Base-by-base conservation (phyloP, 2,888 invertebrate species). In the Leucozona laternaria region DNA sequence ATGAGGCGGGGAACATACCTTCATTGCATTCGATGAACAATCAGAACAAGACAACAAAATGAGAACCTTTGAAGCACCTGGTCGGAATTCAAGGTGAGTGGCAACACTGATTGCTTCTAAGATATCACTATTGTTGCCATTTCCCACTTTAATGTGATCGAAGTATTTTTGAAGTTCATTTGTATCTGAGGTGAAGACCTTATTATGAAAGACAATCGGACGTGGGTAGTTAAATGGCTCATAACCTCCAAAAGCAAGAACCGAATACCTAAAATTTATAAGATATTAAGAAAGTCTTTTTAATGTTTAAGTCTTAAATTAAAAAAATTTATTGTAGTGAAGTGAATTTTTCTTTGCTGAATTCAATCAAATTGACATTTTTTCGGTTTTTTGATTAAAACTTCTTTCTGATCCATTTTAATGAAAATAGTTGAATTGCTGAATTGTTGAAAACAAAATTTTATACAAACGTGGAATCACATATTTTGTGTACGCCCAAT, bases 11-110 rank as follows among this genome's bases (percentile, higher is more conserved):
- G 31, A 1, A 4, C 4, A 1, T 37, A 96, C 96, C 93, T 94
- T 94, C 95, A 96, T 96, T 88, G 94, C 93, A 50, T 93, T 92
- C 5, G 95, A 93, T 88, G 95, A 94, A 91, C 98, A 98, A 71
- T 94, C 94, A 13, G 96, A 95, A 92, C 98, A 98, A 0, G 97
- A 96, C 90, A 98, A 91, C 53, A 98, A 93, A 82, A 98, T 93
- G 88, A 98, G 95, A 4, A 96, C 96, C 91, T 97, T 96, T 0
- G 97, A 96, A 28, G 96, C 97, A 0, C 96, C 98, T 2, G 97
- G 95, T 40, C 98, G 94, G 94, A 96, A 97, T 79, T 96, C 95
- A 60, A 97, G 93, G 81, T 94, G 94, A 0, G 96, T 95, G 17
- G 97, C 96, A 90, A 94, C 95, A 62, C 95, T 95, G 15, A 97